These are phyloP conservation scores for Odontesthes bonariensis DNA, from an alignment of 2,113 vertebrate genomes.

Conservation along the genomic window DNA sequence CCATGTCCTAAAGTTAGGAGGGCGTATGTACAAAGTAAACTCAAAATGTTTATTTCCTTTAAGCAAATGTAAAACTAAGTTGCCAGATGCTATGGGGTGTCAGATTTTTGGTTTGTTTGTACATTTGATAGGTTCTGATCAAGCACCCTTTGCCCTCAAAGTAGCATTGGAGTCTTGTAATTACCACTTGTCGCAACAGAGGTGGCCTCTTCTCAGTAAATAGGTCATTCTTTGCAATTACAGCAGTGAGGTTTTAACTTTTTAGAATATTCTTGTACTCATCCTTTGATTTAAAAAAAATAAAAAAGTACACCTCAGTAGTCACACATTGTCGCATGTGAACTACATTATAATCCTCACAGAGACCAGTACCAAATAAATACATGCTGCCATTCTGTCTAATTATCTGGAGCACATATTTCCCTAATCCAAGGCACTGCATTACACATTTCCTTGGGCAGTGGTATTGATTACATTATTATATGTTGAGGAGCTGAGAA, in stretches of 20 bases:
- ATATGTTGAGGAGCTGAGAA: slow-evolving; percentile 58
- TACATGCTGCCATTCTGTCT: slow-evolving; percentile 72
- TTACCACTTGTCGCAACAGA: not conserved
- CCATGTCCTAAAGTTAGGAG: no score
- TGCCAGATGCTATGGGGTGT: no score
- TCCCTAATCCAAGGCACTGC: slow-evolving; percentile 66
- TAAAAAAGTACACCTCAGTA: slow-evolving; percentile 77
- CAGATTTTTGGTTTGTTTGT: not conserved
- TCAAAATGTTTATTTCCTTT: no score
- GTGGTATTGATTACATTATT: slow-evolving; percentile 74
- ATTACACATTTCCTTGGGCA: slow-evolving; percentile 65
- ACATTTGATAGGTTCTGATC: no score
- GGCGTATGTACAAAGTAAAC: no score
- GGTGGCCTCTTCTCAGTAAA: not conserved
- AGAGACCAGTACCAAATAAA: slow-evolving; percentile 67
- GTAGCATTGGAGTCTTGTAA: not conserved
- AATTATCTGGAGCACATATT: slow-evolving; percentile 77
- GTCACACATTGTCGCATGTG: slow-evolving; percentile 50
- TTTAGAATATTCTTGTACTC: slow-evolving; percentile 40
- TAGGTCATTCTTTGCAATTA: slow-evolving; percentile 5
- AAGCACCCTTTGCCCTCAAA: no score
- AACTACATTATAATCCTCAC: slow-evolving; percentile 60
- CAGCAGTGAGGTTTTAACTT: slow-evolving; percentile 32
- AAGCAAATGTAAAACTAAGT: no score
- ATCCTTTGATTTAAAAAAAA: slow-evolving; percentile 25